A percentile compares a stretch with the other conserved stretches of the same genome.
phyloP scores from a whole-genome alignment of 2,888 invertebrate species.

The Thymelicus sylvestris region DNA sequence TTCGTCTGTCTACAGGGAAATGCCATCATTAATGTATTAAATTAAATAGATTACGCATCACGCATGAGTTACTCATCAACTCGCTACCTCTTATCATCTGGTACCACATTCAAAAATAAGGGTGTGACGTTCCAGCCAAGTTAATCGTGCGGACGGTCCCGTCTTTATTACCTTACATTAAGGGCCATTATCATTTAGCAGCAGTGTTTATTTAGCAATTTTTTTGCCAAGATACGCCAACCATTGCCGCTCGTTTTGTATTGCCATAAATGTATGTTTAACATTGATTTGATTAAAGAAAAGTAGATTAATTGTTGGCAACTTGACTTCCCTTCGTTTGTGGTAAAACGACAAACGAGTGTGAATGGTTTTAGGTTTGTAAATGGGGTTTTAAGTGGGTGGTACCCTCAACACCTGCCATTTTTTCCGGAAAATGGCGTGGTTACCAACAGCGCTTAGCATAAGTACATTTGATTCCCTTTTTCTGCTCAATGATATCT shows the following conservation, averaged over 20 bases:
- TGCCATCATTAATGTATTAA: neutral
- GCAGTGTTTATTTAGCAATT: slow-evolving; percentile 32
- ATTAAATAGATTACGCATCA: neutral
- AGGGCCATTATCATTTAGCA: slow-evolving; percentile 43
- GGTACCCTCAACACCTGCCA: neutral
- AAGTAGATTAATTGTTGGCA: slow-evolving; percentile 30
- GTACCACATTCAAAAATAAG: slow-evolving; percentile 43
- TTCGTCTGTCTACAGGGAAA: too few relatives aligned
- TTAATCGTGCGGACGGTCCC: slow-evolving; percentile 37
- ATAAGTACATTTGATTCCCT: too few relatives aligned
- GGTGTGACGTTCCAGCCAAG: slow-evolving; percentile 45
- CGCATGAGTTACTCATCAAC: neutral
- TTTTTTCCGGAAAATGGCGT: neutral
- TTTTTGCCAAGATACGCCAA: slow-evolving; percentile 47
- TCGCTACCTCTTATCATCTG: slow-evolving; percentile 25
- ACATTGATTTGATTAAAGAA: slow-evolving; percentile 46
- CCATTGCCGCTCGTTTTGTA: slow-evolving; percentile 47
- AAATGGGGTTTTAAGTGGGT: neutral
- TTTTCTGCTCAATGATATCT: too few relatives aligned
- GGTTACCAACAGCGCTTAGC: too few relatives aligned
- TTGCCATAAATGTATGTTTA: slow-evolving; percentile 47
- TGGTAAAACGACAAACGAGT: neutral
- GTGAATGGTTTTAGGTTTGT: neutral
- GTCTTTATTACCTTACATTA: slow-evolving; percentile 44
- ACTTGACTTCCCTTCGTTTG: slow-evolving; percentile 9